A percentile compares a stretch with the other conserved stretches of the same genome.
Evolutionary conservation across 2,113 vertebrate species (phyloP).

Genomic region (Calyptomena viridis): DNA sequence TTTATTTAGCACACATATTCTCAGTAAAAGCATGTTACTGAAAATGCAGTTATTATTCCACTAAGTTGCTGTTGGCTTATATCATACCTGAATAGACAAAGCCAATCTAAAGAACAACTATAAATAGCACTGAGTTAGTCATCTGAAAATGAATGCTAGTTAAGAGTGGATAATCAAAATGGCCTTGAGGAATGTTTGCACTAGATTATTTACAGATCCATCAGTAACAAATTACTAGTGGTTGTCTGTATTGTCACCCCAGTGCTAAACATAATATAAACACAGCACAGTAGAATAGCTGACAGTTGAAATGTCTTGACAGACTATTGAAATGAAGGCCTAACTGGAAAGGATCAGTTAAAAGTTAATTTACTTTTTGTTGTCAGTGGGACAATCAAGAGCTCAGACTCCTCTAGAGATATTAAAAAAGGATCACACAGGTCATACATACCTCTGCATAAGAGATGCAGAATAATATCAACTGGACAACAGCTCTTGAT

Average conservation of each 20-base stretch:
- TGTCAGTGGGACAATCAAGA: not conserved
- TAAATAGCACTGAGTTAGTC: not conserved
- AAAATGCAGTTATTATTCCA: conserved; percentile 32
- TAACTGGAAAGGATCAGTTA: not conserved
- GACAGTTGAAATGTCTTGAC: not conserved
- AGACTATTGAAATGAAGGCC: not conserved
- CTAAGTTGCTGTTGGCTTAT: conserved; percentile 8
- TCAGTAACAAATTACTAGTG: not conserved
- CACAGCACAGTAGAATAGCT: not conserved
- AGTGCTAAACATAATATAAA: not conserved
- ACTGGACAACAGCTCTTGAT: not conserved
- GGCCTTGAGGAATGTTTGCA: not conserved
- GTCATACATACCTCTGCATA: rapidly evolving
- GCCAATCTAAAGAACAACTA: not conserved
- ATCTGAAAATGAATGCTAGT: not conserved
- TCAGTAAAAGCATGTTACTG: not conserved
- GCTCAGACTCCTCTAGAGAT: not conserved
- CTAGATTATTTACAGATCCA: not conserved
- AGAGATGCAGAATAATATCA: not conserved
- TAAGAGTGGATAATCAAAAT: not conserved
- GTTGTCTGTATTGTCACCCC: not conserved
- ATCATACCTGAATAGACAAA: not conserved
- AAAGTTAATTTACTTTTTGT: not conserved
- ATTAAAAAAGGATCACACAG: not conserved
- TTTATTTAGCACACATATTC: conserved; percentile 18